Percentiles rank a stretch among this genome's conserved stretches.
Evolutionary conservation across 2,797 vertebrate species (phyloP).

Genomic region (Pogonophryne albipinna): DNA sequence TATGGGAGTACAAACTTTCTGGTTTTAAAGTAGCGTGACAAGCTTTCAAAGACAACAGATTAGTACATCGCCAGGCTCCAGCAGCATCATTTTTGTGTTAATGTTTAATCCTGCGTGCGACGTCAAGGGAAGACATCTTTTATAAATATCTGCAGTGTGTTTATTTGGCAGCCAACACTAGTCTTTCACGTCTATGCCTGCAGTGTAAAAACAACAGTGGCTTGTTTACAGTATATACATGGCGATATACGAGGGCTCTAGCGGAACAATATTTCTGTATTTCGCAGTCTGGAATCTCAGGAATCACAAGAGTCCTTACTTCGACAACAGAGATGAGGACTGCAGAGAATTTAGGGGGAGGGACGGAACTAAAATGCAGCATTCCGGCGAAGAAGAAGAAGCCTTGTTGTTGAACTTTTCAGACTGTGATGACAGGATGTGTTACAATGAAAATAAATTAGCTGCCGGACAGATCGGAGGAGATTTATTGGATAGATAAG

Average conservation of each 20-base stretch:
- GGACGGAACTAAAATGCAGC: conserved; percentile 36
- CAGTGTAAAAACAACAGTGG: conserved; percentile 61
- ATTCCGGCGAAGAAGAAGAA: conserved; percentile 35
- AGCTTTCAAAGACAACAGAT: conserved; percentile 51
- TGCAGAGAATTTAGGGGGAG: conserved; percentile 31
- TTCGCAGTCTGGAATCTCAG: conserved; percentile 64
- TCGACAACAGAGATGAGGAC: conserved; percentile 57
- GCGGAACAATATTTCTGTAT: conserved; percentile 68
- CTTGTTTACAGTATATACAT: conserved; percentile 63
- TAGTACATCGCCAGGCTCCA: conserved; percentile 40
- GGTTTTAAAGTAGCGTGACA: conserved; percentile 29
- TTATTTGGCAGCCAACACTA: conserved; percentile 63
- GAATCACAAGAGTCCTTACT: conserved; percentile 70
- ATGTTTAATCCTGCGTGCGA: conserved; percentile 51
- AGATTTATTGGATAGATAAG: conserved; percentile 44
- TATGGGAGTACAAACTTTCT: conserved; percentile 21
- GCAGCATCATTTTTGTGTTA: conserved; percentile 52
- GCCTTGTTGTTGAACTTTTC: conserved; percentile 50
- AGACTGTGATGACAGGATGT: conserved; percentile 21
- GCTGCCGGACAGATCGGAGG: conserved; percentile 4
- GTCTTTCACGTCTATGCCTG: conserved; percentile 31
- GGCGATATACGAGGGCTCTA: conserved; percentile 43
- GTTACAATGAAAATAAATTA: conserved; percentile 46
- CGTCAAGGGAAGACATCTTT: conserved; percentile 34
- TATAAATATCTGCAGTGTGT: conserved; percentile 58